Evolutionary conservation across 2,888 invertebrate genomes (phyloP), one percentile per base, ranked within the genome.

Genomic region (Caenorhabditis sp.): DNA sequence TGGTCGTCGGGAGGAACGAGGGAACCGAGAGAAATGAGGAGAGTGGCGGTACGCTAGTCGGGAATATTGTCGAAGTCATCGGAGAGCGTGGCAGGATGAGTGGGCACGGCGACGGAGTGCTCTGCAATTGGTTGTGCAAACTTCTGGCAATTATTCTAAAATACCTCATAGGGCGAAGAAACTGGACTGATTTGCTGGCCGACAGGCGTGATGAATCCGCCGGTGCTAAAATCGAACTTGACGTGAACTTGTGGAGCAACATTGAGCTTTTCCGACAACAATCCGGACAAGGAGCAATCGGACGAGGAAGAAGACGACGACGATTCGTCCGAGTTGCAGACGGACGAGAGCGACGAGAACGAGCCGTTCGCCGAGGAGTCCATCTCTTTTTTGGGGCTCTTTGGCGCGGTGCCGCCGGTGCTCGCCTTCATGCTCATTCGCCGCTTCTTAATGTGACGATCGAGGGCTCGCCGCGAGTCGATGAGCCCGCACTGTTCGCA

Each of bases 401-500:
- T 75, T 5, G 71, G 62, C 6, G 52, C 59, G 0, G 43, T 41
- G 8, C 27, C 32, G 46, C 30, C 30, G 30, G 30, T 20, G 27
- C 24, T 50, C 43, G 50, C 50, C 58, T 62, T 55, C 55, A 62
- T 41, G 22, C 55, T 75, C 58, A 70, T 70, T 45, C 77, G 79
- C 41, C 78, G 22, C 62, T 79, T 83, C 50, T 87, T 87, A 41
- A 87, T 86, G 63, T 83, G 83, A 20, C 85, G 80, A 53, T 87
- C 87, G 22, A 87, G 65, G n/a, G 85, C 82, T 17, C 87, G 63
- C 17, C 87, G 59, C 1, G 87, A 87, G 45, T 87, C 87, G 61
- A 87, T 87, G 32, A 87, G 59, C 41, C 83, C 83, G 68, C 87
- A 87, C 52, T 85, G 84, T 7, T 82, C 82, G 65, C 87, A 87